Percentiles rank a stretch among this genome's conserved stretches.
Evolutionary conservation across 2,888 invertebrate species (phyloP).

Genomic region (Lumbricus terrestris): DNA sequence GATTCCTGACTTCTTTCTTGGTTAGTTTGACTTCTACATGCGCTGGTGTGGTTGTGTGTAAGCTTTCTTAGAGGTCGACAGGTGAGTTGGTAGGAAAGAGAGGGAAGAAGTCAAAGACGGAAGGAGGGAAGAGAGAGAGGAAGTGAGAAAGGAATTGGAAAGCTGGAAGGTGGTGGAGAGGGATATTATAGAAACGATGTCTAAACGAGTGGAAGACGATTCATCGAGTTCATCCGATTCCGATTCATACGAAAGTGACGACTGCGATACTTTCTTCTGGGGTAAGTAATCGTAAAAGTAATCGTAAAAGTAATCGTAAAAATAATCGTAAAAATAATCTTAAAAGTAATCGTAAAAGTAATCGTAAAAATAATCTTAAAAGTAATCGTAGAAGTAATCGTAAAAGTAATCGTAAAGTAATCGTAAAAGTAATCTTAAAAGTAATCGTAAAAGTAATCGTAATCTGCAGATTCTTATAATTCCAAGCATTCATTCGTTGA

Average conservation of each 20-base stretch:
- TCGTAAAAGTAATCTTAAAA: no score
- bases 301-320: no score
- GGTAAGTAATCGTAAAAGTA: not conserved
- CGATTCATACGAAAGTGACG: not conserved
- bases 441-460: no score
- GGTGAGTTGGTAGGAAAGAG: not conserved
- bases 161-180: not conserved
- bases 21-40: no score
- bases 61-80: not conserved
- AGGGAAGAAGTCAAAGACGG: not conserved
- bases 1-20: not conserved
- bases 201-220: not conserved
- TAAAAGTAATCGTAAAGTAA: no score
- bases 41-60: no score
- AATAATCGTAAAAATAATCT: no score
- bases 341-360: no score
- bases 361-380: no score
- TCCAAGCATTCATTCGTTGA: no score
- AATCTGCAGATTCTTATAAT: no score
- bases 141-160: not conserved
- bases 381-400: no score
- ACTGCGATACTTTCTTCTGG: not conserved
- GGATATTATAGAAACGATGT: not conserved
- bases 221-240: not conserved
- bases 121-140: not conserved